Base-by-base conservation (phyloP, 2,888 invertebrate genomes). In the Syritta pipiens region DNA sequence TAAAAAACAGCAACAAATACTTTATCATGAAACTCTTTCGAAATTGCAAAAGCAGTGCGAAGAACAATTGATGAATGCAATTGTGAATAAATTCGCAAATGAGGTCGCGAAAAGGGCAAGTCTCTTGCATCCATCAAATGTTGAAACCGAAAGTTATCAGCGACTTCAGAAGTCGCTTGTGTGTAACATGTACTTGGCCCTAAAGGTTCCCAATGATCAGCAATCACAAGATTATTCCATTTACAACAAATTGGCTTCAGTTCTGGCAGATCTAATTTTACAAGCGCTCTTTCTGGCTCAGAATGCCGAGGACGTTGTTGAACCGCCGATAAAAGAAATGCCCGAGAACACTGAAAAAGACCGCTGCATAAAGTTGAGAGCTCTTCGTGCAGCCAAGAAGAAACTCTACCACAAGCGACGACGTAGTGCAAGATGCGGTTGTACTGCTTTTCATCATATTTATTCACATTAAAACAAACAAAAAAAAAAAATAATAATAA, bases 11-110 rank as follows among this genome's bases (percentile, higher is more conserved):
- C 62, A 68, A 19, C 37, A 74, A n/a, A 24, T 79, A 6, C 42
- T 67, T 1, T 79, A 79, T 3, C 62, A 67, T 2, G 55, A 79
- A 5, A 68, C 62, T 1, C 10, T 79, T 5, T 9, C 32, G 4
- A 79, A 79, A 57, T 22, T 74, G 20, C 44, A 68, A 28, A 68
- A 51, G 19, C 79, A 79, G 46, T 57, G 74, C 9, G 62, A 79
- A 37, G 40, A 74, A 1, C 74, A 68, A 40, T 2, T 79, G 7
- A 68, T 79, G 74, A 44, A 57, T n/a, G 26, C 57, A 6, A 68
- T 79, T 49, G 62, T 79, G 0, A 10, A 30, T 1, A 74, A 74
- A 6, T 79, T 79, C 19, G 60, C 67, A n/a, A 62, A 63, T 1
- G 6, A 10, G 6, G 51, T 74, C 0, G 26, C 67, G 0, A 62